These are phyloP conservation scores for Porites cylindrica DNA, from an alignment of 92 coral and sea anemone species.

Conservation along the genomic window DNA sequence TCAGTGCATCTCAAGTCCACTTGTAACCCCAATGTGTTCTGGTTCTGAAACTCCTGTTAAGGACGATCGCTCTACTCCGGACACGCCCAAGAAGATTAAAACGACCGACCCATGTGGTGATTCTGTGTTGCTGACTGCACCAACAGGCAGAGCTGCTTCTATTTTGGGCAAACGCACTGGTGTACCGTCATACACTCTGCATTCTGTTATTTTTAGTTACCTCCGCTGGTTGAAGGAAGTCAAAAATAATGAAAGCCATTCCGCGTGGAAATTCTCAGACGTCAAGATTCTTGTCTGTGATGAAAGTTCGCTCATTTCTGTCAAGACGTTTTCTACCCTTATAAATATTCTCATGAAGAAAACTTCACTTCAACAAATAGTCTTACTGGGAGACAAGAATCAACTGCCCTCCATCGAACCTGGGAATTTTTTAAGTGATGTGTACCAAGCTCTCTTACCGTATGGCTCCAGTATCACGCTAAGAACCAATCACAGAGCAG, in stretches of 20 bases:
- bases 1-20: not conserved
- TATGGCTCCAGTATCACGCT: slow-evolving; percentile 37
- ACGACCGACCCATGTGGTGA: slow-evolving; percentile 34
- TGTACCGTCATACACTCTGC: slow-evolving; percentile 46
- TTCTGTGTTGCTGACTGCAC: slow-evolving; percentile 50
- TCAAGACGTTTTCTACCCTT: slow-evolving; percentile 44
- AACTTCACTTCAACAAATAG: slow-evolving; percentile 53
- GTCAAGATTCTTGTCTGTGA: slow-evolving; percentile 66
- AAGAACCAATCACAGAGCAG: slow-evolving; percentile 53
- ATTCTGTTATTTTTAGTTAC: slow-evolving; percentile 56
- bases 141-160: slow-evolving; percentile 65
- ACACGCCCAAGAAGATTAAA: not conserved
- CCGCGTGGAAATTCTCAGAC: slow-evolving; percentile 49
- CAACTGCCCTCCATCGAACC: slow-evolving; percentile 68
- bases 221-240: slow-evolving; percentile 11
- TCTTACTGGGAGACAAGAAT: slow-evolving; percentile 56
- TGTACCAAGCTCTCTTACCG: slow-evolving; percentile 19
- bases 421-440: slow-evolving; percentile 58
- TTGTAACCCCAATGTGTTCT: not conserved
- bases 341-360: slow-evolving; percentile 30
- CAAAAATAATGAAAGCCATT: slow-evolving; percentile 3
- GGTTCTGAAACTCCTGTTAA: not conserved
- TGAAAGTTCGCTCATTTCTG: slow-evolving; percentile 58
- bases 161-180: slow-evolving; percentile 59
- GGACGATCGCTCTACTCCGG: not conserved